phyloP scores from a whole-genome alignment of 2,113 vertebrate species.

The Varanus salvator region DNA sequence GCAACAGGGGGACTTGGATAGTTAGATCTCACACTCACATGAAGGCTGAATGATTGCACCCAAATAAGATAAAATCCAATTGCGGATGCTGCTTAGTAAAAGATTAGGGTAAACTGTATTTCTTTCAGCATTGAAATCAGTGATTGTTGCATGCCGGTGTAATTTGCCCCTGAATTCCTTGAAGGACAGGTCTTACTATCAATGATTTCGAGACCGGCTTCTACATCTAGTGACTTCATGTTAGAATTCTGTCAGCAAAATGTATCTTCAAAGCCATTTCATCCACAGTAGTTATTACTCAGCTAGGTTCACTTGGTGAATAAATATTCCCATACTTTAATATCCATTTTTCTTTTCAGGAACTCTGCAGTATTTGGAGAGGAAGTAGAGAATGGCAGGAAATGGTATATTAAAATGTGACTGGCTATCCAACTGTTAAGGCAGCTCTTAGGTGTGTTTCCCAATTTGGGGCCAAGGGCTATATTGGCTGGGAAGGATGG shows the following conservation, averaged over 20 bases:
- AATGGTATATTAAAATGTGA: neutral
- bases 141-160: constrained; percentile 24
- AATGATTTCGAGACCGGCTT: constrained; percentile 19
- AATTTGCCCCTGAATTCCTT: constrained; percentile 34
- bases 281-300: constrained; percentile 30
- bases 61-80: neutral
- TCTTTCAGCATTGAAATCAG: constrained; percentile 5
- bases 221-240: constrained; percentile 11
- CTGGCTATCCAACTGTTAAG: neutral
- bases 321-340: neutral
- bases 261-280: constrained; percentile 15
- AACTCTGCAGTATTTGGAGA: constrained; percentile 6
- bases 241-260: constrained; percentile 57
- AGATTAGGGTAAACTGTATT: constrained; percentile 16
- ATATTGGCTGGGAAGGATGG: too few species aligned
- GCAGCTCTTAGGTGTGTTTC: too few species aligned
- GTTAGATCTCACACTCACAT: neutral
- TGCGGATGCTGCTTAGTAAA: neutral
- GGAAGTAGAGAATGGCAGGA: neutral
- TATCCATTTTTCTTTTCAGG: neutral
- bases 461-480: too few species aligned
- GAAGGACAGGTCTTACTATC: neutral
- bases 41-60: neutral
- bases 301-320: constrained; percentile 18
- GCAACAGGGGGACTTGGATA: neutral